Percentiles rank a stretch among this genome's conserved stretches.
Conservation (phyloP, 2,797 vertebrate genomes). For the Tauraco hartlaubi region DNA sequence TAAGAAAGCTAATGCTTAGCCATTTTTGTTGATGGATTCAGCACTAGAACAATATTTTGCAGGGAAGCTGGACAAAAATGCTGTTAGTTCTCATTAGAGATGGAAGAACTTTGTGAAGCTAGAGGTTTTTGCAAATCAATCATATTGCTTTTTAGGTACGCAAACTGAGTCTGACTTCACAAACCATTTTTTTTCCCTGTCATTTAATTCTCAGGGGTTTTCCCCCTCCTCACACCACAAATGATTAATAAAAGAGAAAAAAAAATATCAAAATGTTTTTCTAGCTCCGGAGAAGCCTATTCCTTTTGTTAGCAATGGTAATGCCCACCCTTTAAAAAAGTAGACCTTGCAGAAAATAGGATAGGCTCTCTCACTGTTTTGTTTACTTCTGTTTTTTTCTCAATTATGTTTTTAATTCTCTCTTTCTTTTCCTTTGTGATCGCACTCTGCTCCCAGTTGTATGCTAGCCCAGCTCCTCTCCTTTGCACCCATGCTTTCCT, state of each 20-base stretch:
- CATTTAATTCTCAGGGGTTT: constrained; percentile 49
- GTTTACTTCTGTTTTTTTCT: constrained; percentile 5
- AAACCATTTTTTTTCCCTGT: constrained; percentile 52
- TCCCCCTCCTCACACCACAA: background rate
- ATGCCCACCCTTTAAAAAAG: background rate
- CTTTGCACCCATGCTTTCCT: background rate
- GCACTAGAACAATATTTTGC: constrained; percentile 69
- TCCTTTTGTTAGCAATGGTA: constrained; percentile 21
- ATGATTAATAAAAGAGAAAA: constrained; percentile 59
- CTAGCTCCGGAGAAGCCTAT: constrained; percentile 41
- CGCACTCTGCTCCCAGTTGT: background rate
- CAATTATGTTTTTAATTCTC: constrained; percentile 42
- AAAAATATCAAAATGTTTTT: constrained; percentile 33
- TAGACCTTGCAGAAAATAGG: constrained; percentile 16
- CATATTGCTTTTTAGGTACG: constrained; percentile 70
- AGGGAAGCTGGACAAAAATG: constrained; percentile 69
- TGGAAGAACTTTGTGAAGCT: constrained; percentile 68
- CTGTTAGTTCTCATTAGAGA: constrained; percentile 73
- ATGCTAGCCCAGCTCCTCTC: background rate
- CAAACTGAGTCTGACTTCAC: constrained; percentile 69
- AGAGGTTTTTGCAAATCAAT: constrained; percentile 72
- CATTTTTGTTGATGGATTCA: constrained; percentile 76
- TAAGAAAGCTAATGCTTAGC: constrained; percentile 70
- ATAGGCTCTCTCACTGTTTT: background rate
- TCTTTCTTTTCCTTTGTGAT: background rate